Conservation (phyloP, 64 coral and sea anemone genomes). For the Montipora capricornis region DNA sequence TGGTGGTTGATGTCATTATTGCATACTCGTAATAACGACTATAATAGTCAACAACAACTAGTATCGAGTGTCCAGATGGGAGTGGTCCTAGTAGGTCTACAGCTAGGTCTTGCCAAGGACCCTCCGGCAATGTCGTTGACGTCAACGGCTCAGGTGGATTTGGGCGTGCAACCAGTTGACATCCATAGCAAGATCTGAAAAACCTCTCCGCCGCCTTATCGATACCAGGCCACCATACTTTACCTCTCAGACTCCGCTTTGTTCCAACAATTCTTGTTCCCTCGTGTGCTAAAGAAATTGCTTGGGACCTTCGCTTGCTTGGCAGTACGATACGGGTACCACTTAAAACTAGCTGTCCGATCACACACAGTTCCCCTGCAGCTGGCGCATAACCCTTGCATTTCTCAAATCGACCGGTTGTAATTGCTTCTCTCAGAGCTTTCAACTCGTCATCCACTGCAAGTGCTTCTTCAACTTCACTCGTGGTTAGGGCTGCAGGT, state of each 20-base stretch:
- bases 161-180: slow-evolving; percentile 30
- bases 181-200: slow-evolving; percentile 27
- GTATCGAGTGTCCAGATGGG: background rate
- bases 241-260: no score
- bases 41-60: no score
- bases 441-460: slow-evolving; percentile 31
- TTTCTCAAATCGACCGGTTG: background rate
- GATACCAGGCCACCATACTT: slow-evolving; percentile 57
- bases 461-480: slow-evolving; percentile 45
- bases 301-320: background rate
- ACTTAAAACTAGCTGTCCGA: slow-evolving; percentile 37
- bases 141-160: slow-evolving; percentile 32
- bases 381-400: background rate
- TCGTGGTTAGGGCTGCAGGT: slow-evolving; percentile 31
- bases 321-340: slow-evolving; percentile 49
- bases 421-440: slow-evolving; percentile 10
- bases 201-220: slow-evolving; percentile 60
- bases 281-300: no score
- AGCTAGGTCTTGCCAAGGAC: background rate
- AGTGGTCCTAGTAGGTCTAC: background rate
- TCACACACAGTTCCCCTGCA: slow-evolving; percentile 40
- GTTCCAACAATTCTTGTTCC: no score
- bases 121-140: no score
- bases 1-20: background rate
- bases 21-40: no score